These are phyloP conservation scores for Protonemura montana DNA, from an alignment of 2,888 invertebrate species.

Conservation along the genomic window DNA sequence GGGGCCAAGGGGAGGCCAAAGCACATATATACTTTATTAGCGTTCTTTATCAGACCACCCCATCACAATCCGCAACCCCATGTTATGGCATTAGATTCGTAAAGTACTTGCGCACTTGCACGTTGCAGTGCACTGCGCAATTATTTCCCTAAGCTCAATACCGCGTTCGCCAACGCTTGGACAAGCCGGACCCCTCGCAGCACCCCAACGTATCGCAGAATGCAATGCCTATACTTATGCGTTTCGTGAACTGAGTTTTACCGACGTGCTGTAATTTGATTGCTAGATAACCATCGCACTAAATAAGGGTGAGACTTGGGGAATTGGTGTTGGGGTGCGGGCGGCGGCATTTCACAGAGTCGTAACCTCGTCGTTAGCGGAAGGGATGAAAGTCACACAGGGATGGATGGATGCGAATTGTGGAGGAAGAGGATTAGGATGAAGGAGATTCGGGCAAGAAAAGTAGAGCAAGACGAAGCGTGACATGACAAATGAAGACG, in stretches of 20 bases:
- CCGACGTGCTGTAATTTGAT: background rate
- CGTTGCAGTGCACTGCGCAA: background rate
- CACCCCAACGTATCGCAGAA: background rate
- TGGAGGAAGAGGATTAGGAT: background rate
- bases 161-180: background rate
- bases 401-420: background rate
- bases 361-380: background rate
- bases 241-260: background rate
- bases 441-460: background rate
- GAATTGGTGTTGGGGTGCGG: background rate
- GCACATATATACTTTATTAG: slow-evolving; percentile 12
- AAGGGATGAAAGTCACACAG: slow-evolving; percentile 2
- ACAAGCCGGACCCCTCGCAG: background rate
- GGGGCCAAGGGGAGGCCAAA: background rate
- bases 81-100: slow-evolving; percentile 7
- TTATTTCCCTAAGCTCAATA: background rate
- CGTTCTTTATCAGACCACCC: background rate
- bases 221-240: background rate
- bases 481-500: background rate
- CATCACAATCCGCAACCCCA: background rate
- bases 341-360: background rate
- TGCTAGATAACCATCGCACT: background rate
- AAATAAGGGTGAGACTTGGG: background rate
- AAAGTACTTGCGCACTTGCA: slow-evolving; percentile 12
- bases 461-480: background rate